Evolutionary conservation across 1,140 invertebrate genomes (phyloP), one percentile per base, ranked within the genome.

Genomic region (Drosophila sp.): DNA sequence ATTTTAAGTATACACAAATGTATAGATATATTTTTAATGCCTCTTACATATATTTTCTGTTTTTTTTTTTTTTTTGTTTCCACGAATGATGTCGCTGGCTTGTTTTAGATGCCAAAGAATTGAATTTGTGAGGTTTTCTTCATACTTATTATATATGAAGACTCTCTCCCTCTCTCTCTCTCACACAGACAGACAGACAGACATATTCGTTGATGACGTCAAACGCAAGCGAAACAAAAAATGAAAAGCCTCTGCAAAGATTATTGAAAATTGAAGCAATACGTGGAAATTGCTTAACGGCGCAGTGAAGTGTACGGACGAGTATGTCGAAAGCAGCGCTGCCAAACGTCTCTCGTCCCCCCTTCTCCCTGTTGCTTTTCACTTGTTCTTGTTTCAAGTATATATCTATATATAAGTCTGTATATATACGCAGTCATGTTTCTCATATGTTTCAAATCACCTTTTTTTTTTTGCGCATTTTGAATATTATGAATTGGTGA

Each of bases 241-340:
- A 73, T 66, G 74, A 84, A 85, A 75, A 81, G 70, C 68, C 64
- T 65, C 82, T 74, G 33, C 30, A 30, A 38, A 80, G 75, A 57
- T 82, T 85, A 87, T 86, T 86, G 79, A 79, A 86, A 82, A 82
- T 76, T 70, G 41, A 82, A 81, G 63, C 75, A 82, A 82, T 76
- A 73, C 66, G 76, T 86, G 79, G 69, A 87, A 80, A 77, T 73
- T 76, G 72, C 72, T 79, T 84, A 77, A 74, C 79, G 68, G 58
- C 72, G 67, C 44, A 50, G 27, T 65, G 38, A 77, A 85, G 66
- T 71, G 73, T 70, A 69, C 68, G 74, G 67, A 50, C 44, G 25
- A 50, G 44, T 50, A 50, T 50, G 44, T 50, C 44, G 44, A 50
- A 50, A 50, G 44, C 44, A 50, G 44, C 44, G 1, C 35, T 38